Conservation (phyloP, 2,888 invertebrate genomes). For the Cheilosia vulpina region DNA sequence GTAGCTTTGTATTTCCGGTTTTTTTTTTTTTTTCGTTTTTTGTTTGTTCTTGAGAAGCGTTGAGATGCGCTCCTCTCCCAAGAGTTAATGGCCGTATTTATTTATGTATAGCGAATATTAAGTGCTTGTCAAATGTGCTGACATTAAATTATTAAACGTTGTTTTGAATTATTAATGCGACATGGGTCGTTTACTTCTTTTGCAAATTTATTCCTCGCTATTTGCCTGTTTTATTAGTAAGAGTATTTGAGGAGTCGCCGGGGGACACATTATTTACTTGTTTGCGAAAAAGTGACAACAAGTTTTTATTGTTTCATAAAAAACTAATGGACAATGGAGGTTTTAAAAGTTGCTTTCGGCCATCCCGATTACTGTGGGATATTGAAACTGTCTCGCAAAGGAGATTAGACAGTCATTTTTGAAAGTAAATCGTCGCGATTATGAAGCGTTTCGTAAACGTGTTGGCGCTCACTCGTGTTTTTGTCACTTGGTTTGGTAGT, state of each 20-base stretch:
- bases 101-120: slow-evolving; percentile 75
- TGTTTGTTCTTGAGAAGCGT: slow-evolving; percentile 31
- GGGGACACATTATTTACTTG: slow-evolving; percentile 20
- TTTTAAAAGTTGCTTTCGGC: neutral
- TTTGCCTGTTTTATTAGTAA: slow-evolving; percentile 69
- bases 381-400: too few relatives aligned
- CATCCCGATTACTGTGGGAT: too few relatives aligned
- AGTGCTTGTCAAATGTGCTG: slow-evolving; percentile 76
- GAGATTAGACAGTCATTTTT: too few relatives aligned
- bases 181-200: slow-evolving; percentile 74
- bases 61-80: slow-evolving; percentile 41
- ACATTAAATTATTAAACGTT: slow-evolving; percentile 75
- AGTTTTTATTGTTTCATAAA: slow-evolving; percentile 26
- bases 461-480: too few relatives aligned
- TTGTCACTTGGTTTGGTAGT: too few relatives aligned
- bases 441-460: too few relatives aligned
- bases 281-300: slow-evolving; percentile 10
- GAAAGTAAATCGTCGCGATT: too few relatives aligned
- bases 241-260: slow-evolving; percentile 7
- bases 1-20: slow-evolving; percentile 47
- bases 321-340: neutral
- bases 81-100: slow-evolving; percentile 73
- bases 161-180: slow-evolving; percentile 76
- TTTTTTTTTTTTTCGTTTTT: slow-evolving; percentile 37
- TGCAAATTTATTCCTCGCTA: slow-evolving; percentile 67